Evolutionary conservation across 2,888 invertebrate species (phyloP), one percentile per base, ranked within the genome.

Genomic region (Epicampocera succincta): DNA sequence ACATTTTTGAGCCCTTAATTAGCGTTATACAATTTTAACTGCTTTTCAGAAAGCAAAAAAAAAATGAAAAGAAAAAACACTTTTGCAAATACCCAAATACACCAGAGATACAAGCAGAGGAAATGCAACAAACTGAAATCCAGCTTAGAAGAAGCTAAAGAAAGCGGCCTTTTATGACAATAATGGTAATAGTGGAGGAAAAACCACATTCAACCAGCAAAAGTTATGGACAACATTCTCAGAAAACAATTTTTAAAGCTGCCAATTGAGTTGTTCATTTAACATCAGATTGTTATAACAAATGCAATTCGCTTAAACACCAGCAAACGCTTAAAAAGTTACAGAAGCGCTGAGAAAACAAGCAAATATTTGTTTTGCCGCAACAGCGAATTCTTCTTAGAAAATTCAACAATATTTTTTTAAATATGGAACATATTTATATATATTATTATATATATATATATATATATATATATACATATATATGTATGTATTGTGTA

Each of bases 1-100:
- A 73, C 71, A 85, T 83, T 69, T 76, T 83, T 73, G 56, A 66
- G 84, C 87, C 88, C 87, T 87, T 88, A 88, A 88, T 88, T 88
- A 88, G 85, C 87, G 84, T 86, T 75, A 76, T 71, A 60, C 72
- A 56, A 80, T 76, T 75, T 73, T 73, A 74, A 58, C 48, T 56
- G 38, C 56, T 29, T n/a, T 17, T 46, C 61, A 54, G 42, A 63
- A 21, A 29, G 17, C 8, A 11, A 42, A 21, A 42, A 44, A 68
- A 29, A 75, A 29, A n/a, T n/a, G n/a, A 15, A 17, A 6, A 38
- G 6, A 56, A 17, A 72, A 29, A 58, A n/a, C n/a, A n/a, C n/a
- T 48, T 58, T 75, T 75, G 33, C 48, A 66, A 66, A 66, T 56
- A 13, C 54, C 48, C 38, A 38, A 54, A 58, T 29, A 38, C 58